Evolutionary conservation across 2,113 vertebrate species (phyloP).

Genomic region (Deroptyus accipitrinus): DNA sequence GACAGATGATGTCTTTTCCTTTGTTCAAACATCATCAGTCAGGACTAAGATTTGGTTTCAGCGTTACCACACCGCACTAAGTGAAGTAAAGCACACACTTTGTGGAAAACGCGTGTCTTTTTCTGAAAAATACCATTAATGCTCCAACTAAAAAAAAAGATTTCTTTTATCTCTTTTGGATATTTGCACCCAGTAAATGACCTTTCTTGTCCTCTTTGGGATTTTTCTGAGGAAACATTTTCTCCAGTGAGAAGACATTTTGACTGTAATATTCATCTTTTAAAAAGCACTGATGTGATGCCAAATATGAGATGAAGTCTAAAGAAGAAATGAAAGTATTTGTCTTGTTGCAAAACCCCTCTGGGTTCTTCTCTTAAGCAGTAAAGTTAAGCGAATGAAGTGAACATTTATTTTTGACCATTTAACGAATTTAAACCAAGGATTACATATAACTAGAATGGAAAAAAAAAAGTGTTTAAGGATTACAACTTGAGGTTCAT

Average conservation of each 20-base stretch:
- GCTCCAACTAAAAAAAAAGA: background rate
- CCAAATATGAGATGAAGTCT: slow-evolving; percentile 27
- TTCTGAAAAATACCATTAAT: background rate
- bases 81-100: slow-evolving; percentile 28
- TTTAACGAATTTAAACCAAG: background rate
- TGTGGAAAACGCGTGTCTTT: background rate
- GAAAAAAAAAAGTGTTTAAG: background rate
- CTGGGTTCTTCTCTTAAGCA: background rate
- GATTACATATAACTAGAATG: background rate
- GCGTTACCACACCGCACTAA: background rate
- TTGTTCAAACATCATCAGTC: slow-evolving; percentile 10
- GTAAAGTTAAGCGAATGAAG: background rate
- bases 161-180: background rate
- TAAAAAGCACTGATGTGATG: background rate
- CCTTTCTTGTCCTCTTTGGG: background rate
- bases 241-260: slow-evolving; percentile 2
- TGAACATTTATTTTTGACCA: background rate
- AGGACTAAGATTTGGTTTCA: slow-evolving; percentile 8
- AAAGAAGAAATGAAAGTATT: slow-evolving; percentile 7
- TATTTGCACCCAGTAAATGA: background rate
- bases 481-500: background rate
- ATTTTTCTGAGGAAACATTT: slow-evolving; percentile 29
- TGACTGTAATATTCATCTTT: background rate
- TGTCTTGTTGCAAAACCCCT: background rate
- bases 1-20: slow-evolving; percentile 40